Evolutionary conservation across 2,113 vertebrate genomes (phyloP).

Genomic region (Gnathonemus longibarbis): DNA sequence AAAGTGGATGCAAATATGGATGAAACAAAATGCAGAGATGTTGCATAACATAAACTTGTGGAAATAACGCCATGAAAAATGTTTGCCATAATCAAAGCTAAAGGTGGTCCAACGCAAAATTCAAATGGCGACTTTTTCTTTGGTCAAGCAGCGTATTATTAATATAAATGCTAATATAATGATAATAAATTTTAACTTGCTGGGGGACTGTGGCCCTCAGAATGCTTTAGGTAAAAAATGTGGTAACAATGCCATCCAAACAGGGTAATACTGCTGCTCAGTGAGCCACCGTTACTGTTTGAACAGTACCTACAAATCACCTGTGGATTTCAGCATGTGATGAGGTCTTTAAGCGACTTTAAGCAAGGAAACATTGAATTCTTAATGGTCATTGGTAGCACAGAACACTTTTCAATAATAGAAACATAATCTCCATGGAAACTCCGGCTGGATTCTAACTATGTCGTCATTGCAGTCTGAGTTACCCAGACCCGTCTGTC

Average conservation of each 20-base stretch:
- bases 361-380: not conserved
- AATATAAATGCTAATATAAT: not conserved
- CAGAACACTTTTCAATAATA: not conserved
- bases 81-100: no score
- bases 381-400: not conserved
- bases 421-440: conserved; percentile 3
- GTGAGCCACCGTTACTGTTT: not conserved
- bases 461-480: not conserved
- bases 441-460: not conserved
- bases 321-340: not conserved
- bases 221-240: not conserved
- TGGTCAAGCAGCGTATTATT: not conserved
- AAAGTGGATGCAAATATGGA: no score
- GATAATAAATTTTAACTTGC: not conserved
- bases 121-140: no score
- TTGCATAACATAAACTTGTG: no score
- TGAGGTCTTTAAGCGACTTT: not conserved
- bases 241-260: not conserved
- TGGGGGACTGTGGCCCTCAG: not conserved
- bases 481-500: not conserved
- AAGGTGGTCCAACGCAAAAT: no score
- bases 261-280: not conserved
- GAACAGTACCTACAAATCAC: not conserved
- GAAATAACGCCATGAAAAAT: no score
- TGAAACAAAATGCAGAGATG: no score